Conservation (phyloP, 2,888 invertebrate genomes). For the Hecatera dysodea region DNA sequence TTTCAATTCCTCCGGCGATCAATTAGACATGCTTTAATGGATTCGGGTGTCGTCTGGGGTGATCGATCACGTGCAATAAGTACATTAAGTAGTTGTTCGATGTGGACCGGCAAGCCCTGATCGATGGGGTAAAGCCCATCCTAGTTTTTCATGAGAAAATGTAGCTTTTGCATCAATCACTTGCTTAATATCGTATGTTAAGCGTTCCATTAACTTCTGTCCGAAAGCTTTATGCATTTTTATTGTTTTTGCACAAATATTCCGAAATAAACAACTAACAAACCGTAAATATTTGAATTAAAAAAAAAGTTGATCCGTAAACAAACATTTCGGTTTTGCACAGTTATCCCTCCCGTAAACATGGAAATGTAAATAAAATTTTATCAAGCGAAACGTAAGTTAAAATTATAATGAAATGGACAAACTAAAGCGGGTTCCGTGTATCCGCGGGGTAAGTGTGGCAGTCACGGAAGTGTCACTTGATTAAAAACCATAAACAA, state of each 20-base stretch:
- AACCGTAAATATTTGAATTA: constrained; percentile 3
- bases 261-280: background rate
- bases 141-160: constrained; percentile 61
- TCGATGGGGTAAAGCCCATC: constrained; percentile 75
- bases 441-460: constrained; percentile 74
- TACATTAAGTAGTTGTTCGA: constrained; percentile 85
- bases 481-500: constrained; percentile 77
- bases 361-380: constrained; percentile 29
- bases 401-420: constrained; percentile 63
- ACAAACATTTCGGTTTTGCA: constrained; percentile 10
- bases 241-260: background rate
- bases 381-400: constrained; percentile 23
- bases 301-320: background rate
- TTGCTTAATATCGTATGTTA: constrained; percentile 35
- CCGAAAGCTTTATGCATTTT: background rate
- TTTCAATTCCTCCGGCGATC: constrained; percentile 86
- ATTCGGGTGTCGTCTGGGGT: constrained; percentile 84
- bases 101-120: constrained; percentile 77
- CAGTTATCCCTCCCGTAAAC: background rate
- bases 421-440: constrained; percentile 68
- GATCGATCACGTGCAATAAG: constrained; percentile 87
- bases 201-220: constrained; percentile 17
- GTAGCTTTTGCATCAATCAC: constrained; percentile 51
- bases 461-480: constrained; percentile 82
- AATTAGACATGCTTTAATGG: constrained; percentile 89